These are phyloP conservation scores for Caenorhabditis doughertyi DNA, from an alignment of 2,888 invertebrate species.

Conservation along the genomic window DNA sequence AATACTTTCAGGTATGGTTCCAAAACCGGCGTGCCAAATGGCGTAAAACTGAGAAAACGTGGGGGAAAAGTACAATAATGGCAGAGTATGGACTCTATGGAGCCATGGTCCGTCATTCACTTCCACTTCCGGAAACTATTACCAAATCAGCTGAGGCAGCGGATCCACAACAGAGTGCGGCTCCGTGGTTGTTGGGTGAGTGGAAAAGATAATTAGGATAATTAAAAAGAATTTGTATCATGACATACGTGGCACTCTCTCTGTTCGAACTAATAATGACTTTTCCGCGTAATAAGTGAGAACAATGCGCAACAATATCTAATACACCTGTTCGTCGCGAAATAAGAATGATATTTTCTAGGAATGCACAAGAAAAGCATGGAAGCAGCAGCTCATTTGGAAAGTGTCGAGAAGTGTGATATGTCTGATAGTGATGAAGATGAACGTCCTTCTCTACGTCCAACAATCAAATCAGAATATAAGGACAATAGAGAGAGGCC, in stretches of 20 bases:
- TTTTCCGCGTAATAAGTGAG: too few species aligned
- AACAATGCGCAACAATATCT: conserved; percentile 7
- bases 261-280: too few species aligned
- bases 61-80: conserved; percentile 99
- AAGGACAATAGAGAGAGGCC: not conserved
- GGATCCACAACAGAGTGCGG: conserved; percentile 88
- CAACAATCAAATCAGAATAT: conserved; percentile 20
- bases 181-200: conserved; percentile 98
- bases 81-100: conserved; percentile 99
- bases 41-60: conserved; percentile 99
- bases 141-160: conserved; percentile 95
- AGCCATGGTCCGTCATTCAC: conserved; percentile 99
- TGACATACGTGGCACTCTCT: too few species aligned
- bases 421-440: conserved; percentile 72
- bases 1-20: conserved; percentile 94
- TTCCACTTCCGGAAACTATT: conserved; percentile 98
- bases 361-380: conserved; percentile 99
- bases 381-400: conserved; percentile 96
- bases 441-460: conserved; percentile 33
- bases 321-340: conserved; percentile 16
- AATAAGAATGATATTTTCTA: conserved; percentile 83
- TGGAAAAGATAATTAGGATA: not conserved
- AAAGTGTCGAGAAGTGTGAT: conserved; percentile 85
- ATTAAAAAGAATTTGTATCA: too few species aligned
- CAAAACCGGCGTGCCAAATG: conserved; percentile 98